Base-by-base conservation (phyloP, 2,113 vertebrate species). In the Ochotona curzoniae region DNA sequence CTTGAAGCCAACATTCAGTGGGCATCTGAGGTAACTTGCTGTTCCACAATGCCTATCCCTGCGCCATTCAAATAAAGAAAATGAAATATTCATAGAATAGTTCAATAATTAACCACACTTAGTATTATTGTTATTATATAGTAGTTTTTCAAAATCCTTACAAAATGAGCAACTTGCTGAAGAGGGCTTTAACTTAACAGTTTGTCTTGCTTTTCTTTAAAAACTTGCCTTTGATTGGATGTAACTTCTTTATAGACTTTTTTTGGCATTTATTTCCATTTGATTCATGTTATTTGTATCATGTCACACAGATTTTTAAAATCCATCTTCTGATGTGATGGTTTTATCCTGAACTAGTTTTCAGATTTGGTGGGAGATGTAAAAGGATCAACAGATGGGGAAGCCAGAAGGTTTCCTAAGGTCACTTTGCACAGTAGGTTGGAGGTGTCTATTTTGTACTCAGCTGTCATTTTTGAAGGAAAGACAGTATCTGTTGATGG, bases 171-270 rank as follows among this genome's bases (percentile, higher is more conserved):
- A 90, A 12, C 25, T 84, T 92, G 64, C 83, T 83, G 94, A 25
- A 57, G 32, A 23, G 81, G n/a, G 49, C 25, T 70, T 63, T 74
- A 73, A 17, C 25, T 93, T 75, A 83, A 74, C 70, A 30, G n/a
- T 87, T 69, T 89, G 49, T 61, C 74, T 83, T 47, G 79, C 78
- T 69, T 57, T 51, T 35, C 44, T 76, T 92, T 54, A 79, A 90
- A 75, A 80, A 79, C 14, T 90, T n/a, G 20, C 83, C n/a, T 47
- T 91, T 67, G 73, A 51, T 91, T 96, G 73, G 87, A 89, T 89
- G 87, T 78, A 61, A n/a, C 49, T 94, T 81, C 18, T 60, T 93
- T 89, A 35, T 79, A 38, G 28, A 7, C 79, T 30, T 80, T 30
- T 80, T 91, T 69, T 66, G 17, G 10, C 20, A 7, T 92, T 91